Evolutionary conservation across 1,140 invertebrate species (phyloP).

Genomic region (Acromyrmex heyeri): DNA sequence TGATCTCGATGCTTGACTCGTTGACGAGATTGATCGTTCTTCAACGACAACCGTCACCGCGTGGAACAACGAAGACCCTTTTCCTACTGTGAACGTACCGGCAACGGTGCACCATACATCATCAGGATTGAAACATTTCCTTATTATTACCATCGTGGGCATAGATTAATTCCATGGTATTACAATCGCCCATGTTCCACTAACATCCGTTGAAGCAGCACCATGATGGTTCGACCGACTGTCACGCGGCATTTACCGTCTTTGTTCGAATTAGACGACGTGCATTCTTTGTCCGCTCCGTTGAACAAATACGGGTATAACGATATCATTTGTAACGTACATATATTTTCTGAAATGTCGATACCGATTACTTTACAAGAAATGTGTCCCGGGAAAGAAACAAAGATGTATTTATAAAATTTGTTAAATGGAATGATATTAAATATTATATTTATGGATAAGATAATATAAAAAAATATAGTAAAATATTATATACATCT

Average conservation of each 20-base stretch:
- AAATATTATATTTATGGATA: neutral
- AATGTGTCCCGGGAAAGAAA: neutral
- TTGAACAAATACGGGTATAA: slow-evolving; percentile 35
- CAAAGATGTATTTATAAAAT: neutral
- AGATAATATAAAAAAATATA: neutral
- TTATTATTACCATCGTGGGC: slow-evolving; percentile 86
- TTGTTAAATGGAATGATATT: neutral
- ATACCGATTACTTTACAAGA: neutral
- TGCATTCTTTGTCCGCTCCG: slow-evolving; percentile 62
- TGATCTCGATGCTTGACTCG: slow-evolving; percentile 70
- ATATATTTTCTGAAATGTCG: neutral
- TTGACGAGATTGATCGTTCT: slow-evolving; percentile 77
- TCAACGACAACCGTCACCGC: slow-evolving; percentile 71
- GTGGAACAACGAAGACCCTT: slow-evolving; percentile 72
- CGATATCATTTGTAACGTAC: neutral
- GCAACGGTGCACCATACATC: slow-evolving; percentile 83
- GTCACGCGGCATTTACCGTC: slow-evolving; percentile 70
- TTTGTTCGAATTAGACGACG: slow-evolving; percentile 82
- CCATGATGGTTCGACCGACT: slow-evolving; percentile 59
- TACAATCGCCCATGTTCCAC: slow-evolving; percentile 73
- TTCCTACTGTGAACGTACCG: slow-evolving; percentile 68
- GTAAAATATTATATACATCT: neutral
- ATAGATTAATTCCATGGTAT: slow-evolving; percentile 86
- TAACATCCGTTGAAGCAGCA: slow-evolving; percentile 69
- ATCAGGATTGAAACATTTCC: slow-evolving; percentile 87